Evolutionary conservation across 2,888 invertebrate species (phyloP).

Genomic region (Linnaemya tessellans): DNA sequence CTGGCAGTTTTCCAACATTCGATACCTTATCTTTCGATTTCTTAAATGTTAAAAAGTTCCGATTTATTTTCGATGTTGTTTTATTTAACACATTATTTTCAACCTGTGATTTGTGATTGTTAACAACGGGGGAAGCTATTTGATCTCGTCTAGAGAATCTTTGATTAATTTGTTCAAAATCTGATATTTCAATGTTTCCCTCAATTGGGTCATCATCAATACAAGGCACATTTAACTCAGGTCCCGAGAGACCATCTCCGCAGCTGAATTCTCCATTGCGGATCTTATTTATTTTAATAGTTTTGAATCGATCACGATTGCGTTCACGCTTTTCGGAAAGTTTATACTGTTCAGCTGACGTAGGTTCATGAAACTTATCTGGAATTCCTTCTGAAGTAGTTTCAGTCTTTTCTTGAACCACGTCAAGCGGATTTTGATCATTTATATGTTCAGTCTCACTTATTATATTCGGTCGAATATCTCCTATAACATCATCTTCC

Average conservation of each 20-base stretch:
- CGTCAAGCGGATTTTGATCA: constrained; percentile 61
- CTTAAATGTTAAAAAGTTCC: constrained; percentile 80
- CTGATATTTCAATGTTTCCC: constrained; percentile 43
- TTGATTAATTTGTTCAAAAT: constrained; percentile 49
- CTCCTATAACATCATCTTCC: constrained; percentile 72
- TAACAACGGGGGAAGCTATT: constrained; percentile 69
- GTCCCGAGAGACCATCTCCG: constrained; percentile 62
- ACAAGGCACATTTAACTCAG: constrained; percentile 81
- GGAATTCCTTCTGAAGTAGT: constrained; percentile 34
- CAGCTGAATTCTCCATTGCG: constrained; percentile 53
- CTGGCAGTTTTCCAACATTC: constrained; percentile 63
- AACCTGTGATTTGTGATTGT: constrained; percentile 75
- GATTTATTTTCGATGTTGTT: constrained; percentile 72
- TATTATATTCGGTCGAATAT: constrained; percentile 65
- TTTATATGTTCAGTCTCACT: constrained; percentile 69
- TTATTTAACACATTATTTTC: constrained; percentile 60
- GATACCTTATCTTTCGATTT: constrained; percentile 79
- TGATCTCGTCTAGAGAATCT: constrained; percentile 79
- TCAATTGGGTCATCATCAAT: constrained; percentile 78
- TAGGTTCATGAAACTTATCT: constrained; percentile 18
- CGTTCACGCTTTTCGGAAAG: constrained; percentile 79
- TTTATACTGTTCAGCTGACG: constrained; percentile 73
- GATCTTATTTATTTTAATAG: constrained; percentile 81
- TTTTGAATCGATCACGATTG: constrained; percentile 83
- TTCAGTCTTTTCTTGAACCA: constrained; percentile 71